Percentiles rank a stretch among this genome's conserved stretches.
Conservation (phyloP, 2,888 invertebrate genomes). For the Eumerus sabulonum region DNA sequence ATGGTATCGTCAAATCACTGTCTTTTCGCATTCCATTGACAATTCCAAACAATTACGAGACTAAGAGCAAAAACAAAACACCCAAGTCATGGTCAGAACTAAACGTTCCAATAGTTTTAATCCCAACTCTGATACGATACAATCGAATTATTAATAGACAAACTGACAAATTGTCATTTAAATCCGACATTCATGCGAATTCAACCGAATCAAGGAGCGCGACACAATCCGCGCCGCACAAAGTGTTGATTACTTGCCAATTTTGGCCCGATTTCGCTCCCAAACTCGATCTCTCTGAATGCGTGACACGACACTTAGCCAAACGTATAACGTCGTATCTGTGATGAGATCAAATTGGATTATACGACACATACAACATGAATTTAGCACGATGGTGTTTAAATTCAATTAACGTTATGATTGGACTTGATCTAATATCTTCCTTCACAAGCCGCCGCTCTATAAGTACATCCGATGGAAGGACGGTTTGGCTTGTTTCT, state of each 20-base stretch:
- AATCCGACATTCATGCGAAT: neutral
- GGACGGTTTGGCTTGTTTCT: neutral
- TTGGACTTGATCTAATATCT: conserved; percentile 37
- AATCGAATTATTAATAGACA: conserved; percentile 41
- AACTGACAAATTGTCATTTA: conserved; percentile 52
- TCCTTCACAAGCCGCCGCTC: neutral
- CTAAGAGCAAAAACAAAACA: neutral
- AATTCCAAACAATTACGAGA: conserved; percentile 20
- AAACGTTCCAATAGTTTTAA: conserved; percentile 7
- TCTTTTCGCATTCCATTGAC: conserved; percentile 34
- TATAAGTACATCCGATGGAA: conserved; percentile 6
- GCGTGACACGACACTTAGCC: conserved; percentile 23
- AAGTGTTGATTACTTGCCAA: conserved; percentile 32
- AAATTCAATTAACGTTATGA: conserved; percentile 52
- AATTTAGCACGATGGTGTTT: neutral
- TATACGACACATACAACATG: conserved; percentile 13
- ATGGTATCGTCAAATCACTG: conserved; percentile 23
- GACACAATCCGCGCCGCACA: neutral
- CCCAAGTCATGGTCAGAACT: conserved; percentile 15
- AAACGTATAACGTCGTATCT: neutral
- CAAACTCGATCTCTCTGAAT: conserved; percentile 1
- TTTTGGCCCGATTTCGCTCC: neutral
- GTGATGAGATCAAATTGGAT: conserved; percentile 41
- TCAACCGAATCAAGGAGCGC: neutral
- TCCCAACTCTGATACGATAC: conserved; percentile 17